These are phyloP conservation scores for Anguilla anguilla DNA, from an alignment of 2,797 vertebrate species.

Conservation along the genomic window DNA sequence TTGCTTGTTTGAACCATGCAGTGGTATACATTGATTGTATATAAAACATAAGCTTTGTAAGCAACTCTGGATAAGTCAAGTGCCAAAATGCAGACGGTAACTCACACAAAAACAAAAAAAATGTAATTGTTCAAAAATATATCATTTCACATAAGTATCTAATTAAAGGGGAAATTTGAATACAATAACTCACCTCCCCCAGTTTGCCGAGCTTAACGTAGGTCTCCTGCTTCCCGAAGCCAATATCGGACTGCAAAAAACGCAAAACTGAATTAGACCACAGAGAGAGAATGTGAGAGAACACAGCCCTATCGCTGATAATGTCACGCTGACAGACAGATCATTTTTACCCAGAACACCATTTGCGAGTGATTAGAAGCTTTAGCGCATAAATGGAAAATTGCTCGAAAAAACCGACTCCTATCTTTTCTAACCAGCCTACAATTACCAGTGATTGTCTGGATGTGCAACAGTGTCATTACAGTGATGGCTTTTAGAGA, in stretches of 20 bases:
- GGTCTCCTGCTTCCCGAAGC: constrained; percentile 80
- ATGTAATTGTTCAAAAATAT: not conserved
- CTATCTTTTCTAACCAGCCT: not conserved
- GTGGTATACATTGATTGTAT: not conserved
- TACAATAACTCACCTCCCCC: constrained; percentile 70
- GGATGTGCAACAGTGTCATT: not conserved
- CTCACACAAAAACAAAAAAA: not conserved
- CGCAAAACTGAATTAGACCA: not conserved
- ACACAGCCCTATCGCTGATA: not conserved
- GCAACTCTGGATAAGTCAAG: not conserved
- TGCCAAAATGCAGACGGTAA: not conserved
- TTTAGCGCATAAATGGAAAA: not conserved
- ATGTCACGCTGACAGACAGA: not conserved
- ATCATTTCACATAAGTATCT: not conserved
- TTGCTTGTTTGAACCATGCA: not conserved
- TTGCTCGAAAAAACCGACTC: not conserved
- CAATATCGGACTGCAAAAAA: constrained; percentile 74
- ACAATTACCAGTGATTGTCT: constrained; percentile 5
- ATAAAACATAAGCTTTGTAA: not conserved
- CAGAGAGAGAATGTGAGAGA: no score
- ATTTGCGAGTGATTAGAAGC: not conserved
- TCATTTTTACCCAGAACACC: not conserved
- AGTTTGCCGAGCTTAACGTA: constrained; percentile 82
- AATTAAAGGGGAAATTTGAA: not conserved
- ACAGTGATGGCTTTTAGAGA: constrained; percentile 6